Percentiles rank a stretch among this genome's conserved stretches.
Conservation (phyloP, 2,113 vertebrate genomes). For the Rhinopomastus cyanomelas region DNA sequence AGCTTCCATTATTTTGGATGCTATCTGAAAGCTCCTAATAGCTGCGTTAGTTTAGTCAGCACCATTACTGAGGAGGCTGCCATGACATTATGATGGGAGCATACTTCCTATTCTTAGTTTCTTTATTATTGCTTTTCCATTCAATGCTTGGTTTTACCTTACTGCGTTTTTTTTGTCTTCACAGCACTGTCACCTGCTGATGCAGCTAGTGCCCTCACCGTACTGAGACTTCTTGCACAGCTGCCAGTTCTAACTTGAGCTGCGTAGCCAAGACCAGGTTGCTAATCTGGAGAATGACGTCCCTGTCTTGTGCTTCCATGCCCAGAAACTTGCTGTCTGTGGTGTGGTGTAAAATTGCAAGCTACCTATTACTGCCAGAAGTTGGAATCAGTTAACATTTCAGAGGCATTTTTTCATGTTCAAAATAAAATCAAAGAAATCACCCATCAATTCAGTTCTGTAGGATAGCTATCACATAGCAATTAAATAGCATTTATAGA, state of each 20-base stretch:
- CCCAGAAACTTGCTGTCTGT: constrained; percentile 51
- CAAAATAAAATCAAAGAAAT: constrained; percentile 23
- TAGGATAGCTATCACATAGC: background rate
- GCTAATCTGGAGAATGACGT: constrained; percentile 75
- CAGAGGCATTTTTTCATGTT: background rate
- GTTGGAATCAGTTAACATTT: constrained; percentile 23
- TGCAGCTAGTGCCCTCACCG: constrained; percentile 8
- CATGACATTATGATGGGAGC: background rate
- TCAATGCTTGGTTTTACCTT: constrained; percentile 62
- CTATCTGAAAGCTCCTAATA: background rate
- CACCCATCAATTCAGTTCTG: background rate
- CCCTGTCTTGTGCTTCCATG: constrained; percentile 60
- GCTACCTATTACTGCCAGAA: constrained; percentile 41
- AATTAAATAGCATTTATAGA: constrained; percentile 31
- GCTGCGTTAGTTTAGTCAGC: background rate
- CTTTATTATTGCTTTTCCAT: constrained; percentile 59
- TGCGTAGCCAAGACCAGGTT: constrained; percentile 58
- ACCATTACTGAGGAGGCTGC: background rate
- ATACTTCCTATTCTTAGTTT: constrained; percentile 46
- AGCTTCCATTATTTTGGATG: background rate
- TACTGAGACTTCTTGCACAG: constrained; percentile 39
- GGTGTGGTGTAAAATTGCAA: constrained; percentile 32
- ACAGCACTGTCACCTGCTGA: constrained; percentile 55
- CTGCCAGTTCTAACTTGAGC: constrained; percentile 69
- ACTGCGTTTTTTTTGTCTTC: constrained; percentile 46